These are phyloP conservation scores for Crioceris asparagi DNA, from an alignment of 2,888 invertebrate genomes.

Conservation along the genomic window DNA sequence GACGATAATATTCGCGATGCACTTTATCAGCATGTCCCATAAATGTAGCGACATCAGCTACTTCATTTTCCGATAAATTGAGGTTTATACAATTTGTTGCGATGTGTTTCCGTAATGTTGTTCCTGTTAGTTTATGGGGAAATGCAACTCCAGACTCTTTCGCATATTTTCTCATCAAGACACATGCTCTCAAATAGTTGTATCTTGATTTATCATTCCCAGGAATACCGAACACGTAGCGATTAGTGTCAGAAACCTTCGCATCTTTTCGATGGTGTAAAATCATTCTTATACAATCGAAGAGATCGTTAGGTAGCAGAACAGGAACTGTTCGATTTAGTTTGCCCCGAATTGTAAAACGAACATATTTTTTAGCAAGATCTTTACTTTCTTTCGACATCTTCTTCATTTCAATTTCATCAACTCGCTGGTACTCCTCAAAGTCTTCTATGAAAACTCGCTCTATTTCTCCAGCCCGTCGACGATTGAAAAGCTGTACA, in stretches of 20 bases:
- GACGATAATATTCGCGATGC: too few species aligned
- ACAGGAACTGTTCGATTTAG: conserved; percentile 7
- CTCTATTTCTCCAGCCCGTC: conserved; percentile 8
- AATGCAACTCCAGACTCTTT: too few species aligned
- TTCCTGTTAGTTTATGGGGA: too few species aligned
- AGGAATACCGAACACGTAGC: too few species aligned
- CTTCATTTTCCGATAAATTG: too few species aligned
- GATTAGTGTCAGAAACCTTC: conserved; percentile 7
- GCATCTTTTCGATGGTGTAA: conserved; percentile 6
- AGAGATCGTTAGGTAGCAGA: conserved; percentile 6
- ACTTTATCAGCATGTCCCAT: too few species aligned
- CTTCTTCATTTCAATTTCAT: conserved; percentile 3
- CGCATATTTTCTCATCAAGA: too few species aligned
- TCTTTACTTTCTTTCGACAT: conserved; percentile 1
- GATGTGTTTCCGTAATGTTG: too few species aligned
- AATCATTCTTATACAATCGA: conserved; percentile 7
- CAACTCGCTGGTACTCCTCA: not conserved
- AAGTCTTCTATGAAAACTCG: conserved; percentile 6
- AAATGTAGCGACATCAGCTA: too few species aligned
- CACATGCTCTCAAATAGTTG: too few species aligned
- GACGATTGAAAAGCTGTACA: conserved; percentile 6
- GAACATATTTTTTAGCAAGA: conserved; percentile 9
- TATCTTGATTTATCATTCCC: too few species aligned
- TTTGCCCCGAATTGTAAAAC: conserved; percentile 8
- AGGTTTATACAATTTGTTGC: too few species aligned